Evolutionary conservation across 2,888 invertebrate species (phyloP), one percentile per base, ranked within the genome.

Genomic region (Onthophagus sagittarius): DNA sequence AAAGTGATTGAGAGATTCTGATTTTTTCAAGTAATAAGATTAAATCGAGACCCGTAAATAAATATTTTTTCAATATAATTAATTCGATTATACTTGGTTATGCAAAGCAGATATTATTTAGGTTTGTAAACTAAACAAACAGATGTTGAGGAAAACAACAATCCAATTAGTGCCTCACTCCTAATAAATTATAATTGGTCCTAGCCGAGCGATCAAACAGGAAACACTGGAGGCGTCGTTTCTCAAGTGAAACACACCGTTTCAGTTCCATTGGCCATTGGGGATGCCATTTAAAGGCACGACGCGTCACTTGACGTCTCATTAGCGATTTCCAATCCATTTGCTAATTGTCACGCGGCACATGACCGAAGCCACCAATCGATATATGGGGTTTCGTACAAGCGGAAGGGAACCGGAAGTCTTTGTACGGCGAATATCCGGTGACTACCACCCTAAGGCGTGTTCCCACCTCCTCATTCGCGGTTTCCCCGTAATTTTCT

Each of bases 281-380:
- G 67, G 67, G 67, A 9, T 23, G 67, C 67, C 67, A 31, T 67
- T 23, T 31, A 67, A 67, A 23, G 67, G 67, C 31, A 67, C 31
- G 32, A 67, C 32, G 23, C 31, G 15, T 32, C 67, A 32, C 67
- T 67, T 67, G 67, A 67, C 67, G 63, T 62, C 73, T 73, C 73
- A 73, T 73, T 73, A 73, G 64, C 33, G 64, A 65, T 76, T 77
- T 77, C 76, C 77, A 72, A 73, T 64, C 76, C 76, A 77, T 77
- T 77, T 77, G 75, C 73, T 77, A 77, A 77, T 77, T 77, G 77
- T 75, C 74, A 31, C 63, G 63, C 67, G 32, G 31, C 31, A 23
- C 67, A 67, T 32, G 67, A n/a, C 67, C 31, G 67, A 67, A 0
- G 15, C 23, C 64, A 31, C 31, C 6, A 31, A 67, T 6, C 67